Evolutionary conservation across 2,113 vertebrate species (phyloP).

Genomic region (Trichomycterus rosablanca): DNA sequence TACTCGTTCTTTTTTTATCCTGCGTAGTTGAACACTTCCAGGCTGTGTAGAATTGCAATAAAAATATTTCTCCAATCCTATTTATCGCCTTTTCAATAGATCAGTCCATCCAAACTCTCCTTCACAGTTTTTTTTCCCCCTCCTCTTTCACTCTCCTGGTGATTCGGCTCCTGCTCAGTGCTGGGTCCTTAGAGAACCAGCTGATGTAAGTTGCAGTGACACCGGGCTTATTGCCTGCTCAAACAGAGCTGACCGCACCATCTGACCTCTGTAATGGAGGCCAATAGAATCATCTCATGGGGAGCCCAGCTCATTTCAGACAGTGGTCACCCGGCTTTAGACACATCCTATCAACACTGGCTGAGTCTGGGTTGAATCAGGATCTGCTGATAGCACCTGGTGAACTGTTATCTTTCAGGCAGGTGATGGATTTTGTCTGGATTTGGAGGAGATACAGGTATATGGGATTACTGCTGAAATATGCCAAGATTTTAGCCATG

Average conservation of each 20-base stretch:
- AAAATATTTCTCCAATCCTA: background rate
- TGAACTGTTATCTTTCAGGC: background rate
- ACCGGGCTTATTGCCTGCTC: slow-evolving; percentile 65
- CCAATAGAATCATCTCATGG: slow-evolving; percentile 59
- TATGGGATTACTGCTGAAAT: background rate
- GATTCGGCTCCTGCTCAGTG: background rate
- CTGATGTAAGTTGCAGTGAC: slow-evolving; percentile 64
- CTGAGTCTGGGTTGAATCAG: background rate
- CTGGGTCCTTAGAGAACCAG: slow-evolving; percentile 15
- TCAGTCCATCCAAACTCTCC: slow-evolving; percentile 2
- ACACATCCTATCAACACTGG: background rate
- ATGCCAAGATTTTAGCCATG: too few species aligned
- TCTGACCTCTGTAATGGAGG: slow-evolving; percentile 58
- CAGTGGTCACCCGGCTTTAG: background rate
- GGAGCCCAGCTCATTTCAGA: slow-evolving; percentile 41
- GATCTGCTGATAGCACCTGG: slow-evolving; percentile 10
- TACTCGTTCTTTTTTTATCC: too few species aligned
- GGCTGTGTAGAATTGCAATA: background rate
- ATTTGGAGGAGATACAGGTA: background rate
- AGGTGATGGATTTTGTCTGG: background rate
- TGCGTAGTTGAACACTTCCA: background rate
- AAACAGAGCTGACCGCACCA: slow-evolving; percentile 55
- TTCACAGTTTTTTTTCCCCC: background rate
- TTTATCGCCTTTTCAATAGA: slow-evolving; percentile 14
- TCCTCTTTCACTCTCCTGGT: background rate